These are phyloP conservation scores for Scomber scombrus DNA, from an alignment of 2,113 vertebrate species.

Conservation along the genomic window DNA sequence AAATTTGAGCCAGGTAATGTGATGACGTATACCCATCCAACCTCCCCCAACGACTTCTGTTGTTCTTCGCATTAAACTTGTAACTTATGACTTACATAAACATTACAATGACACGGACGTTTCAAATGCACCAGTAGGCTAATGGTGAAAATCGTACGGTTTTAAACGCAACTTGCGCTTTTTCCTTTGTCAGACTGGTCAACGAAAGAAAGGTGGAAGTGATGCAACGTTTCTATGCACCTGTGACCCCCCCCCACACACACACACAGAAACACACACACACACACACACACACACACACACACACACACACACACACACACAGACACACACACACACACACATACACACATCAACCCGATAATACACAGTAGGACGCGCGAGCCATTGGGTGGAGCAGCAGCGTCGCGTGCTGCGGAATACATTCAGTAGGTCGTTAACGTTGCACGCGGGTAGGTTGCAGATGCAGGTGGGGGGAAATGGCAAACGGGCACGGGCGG, in stretches of 20 bases:
- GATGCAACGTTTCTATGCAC: constrained; percentile 81
- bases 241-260: constrained; percentile 66
- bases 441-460: constrained; percentile 58
- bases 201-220: constrained; percentile 68
- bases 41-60: constrained; percentile 2
- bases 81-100: background rate
- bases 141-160: background rate
- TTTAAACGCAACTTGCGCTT: background rate
- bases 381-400: constrained; percentile 81
- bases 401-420: constrained; percentile 77
- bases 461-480: constrained; percentile 77
- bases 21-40: constrained; percentile 55
- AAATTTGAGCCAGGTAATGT: constrained; percentile 75
- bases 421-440: constrained; percentile 53
- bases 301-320: constrained; percentile 18
- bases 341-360: constrained; percentile 39
- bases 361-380: constrained; percentile 47
- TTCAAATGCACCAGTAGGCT: background rate
- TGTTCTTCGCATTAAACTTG: background rate
- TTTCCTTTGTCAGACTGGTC: constrained; percentile 5
- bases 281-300: background rate
- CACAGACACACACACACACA: constrained; percentile 1
- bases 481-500: constrained; percentile 65
- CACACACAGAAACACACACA: constrained; percentile 17
- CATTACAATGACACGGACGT: too few relatives aligned